Conservation (phyloP, 2,113 vertebrate species). For the Lanius ludovicianus region DNA sequence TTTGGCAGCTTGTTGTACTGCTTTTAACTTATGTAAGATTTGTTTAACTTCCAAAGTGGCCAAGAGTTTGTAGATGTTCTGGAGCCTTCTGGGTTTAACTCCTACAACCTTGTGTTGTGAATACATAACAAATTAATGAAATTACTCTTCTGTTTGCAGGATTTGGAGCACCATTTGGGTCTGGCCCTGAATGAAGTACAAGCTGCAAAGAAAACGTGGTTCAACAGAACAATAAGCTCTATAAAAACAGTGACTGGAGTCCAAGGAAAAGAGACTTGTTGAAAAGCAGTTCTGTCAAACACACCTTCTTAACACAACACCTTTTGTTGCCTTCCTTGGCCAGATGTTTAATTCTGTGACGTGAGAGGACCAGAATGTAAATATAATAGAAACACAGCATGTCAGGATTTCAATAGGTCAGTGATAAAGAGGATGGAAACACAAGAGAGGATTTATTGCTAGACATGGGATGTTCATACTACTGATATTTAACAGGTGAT, state of each 20-base stretch:
- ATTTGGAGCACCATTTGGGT: constrained; percentile 95
- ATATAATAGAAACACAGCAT: constrained; percentile 70
- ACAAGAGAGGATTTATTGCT: constrained; percentile 68
- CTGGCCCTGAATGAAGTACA: constrained; percentile 95
- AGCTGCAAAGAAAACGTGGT: constrained; percentile 99
- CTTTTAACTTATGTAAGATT: neutral
- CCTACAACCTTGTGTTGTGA: neutral
- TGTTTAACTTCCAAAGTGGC: neutral
- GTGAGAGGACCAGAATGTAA: constrained; percentile 77
- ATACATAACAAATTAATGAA: neutral
- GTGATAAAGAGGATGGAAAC: constrained; percentile 63
- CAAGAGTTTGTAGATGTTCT: neutral
- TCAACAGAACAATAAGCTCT: constrained; percentile 97
- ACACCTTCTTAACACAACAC: constrained; percentile 71
- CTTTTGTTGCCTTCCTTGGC: constrained; percentile 81
- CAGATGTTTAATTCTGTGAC: constrained; percentile 78
- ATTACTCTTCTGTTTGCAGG: constrained; percentile 74
- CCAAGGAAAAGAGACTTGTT: constrained; percentile 96
- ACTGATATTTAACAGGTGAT: constrained; percentile 83
- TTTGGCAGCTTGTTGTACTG: neutral
- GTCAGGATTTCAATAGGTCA: constrained; percentile 71
- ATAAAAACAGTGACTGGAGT: constrained; percentile 97
- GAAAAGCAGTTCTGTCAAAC: constrained; percentile 67
- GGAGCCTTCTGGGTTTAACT: neutral
- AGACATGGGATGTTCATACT: constrained; percentile 79